Percentiles rank a stretch among this genome's conserved stretches.
Evolutionary conservation across 2,113 vertebrate genomes (phyloP).

Genomic region (Microtus pennsylvanicus): DNA sequence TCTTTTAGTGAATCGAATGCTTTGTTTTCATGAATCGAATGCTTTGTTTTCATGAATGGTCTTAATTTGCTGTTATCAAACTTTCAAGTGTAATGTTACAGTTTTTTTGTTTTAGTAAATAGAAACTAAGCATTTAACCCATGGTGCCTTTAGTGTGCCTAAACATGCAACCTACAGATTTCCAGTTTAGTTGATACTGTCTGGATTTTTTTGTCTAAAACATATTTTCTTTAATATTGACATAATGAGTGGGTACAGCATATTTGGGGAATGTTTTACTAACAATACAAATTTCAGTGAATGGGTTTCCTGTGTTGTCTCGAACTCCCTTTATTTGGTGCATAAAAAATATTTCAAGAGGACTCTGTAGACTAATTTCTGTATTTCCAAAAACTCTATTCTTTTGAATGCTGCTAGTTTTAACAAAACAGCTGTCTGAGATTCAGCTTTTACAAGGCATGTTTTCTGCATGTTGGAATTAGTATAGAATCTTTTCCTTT

Average conservation of each 20-base stretch:
- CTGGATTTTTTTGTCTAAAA: constrained; percentile 17
- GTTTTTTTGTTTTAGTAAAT: constrained; percentile 57
- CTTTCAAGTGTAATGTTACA: constrained; percentile 52
- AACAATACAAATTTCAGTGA: constrained; percentile 37
- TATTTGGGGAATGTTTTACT: constrained; percentile 49
- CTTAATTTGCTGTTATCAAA: constrained; percentile 60
- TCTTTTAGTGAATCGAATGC: constrained; percentile 61
- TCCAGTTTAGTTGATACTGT: constrained; percentile 68
- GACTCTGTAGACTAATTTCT: constrained; percentile 24
- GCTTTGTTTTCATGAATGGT: constrained; percentile 77
- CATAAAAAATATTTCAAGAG: constrained; percentile 1
- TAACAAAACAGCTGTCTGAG: constrained; percentile 52
- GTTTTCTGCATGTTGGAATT: constrained; percentile 85
- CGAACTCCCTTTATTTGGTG: constrained; percentile 50
- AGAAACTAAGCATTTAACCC: constrained; percentile 69
- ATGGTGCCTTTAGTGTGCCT: constrained; percentile 61
- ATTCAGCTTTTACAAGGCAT: constrained; percentile 76
- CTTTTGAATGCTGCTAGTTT: constrained; percentile 54
- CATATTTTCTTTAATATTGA: constrained; percentile 18
- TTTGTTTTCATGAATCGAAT: constrained; percentile 64
- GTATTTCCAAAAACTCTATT: constrained; percentile 54
- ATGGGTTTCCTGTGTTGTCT: constrained; percentile 65
- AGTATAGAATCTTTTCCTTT: constrained; percentile 74
- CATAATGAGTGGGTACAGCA: neutral
- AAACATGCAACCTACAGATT: constrained; percentile 30